These are phyloP conservation scores for Cyanoliseus patagonus DNA, from an alignment of 2,113 vertebrate species.

Conservation along the genomic window DNA sequence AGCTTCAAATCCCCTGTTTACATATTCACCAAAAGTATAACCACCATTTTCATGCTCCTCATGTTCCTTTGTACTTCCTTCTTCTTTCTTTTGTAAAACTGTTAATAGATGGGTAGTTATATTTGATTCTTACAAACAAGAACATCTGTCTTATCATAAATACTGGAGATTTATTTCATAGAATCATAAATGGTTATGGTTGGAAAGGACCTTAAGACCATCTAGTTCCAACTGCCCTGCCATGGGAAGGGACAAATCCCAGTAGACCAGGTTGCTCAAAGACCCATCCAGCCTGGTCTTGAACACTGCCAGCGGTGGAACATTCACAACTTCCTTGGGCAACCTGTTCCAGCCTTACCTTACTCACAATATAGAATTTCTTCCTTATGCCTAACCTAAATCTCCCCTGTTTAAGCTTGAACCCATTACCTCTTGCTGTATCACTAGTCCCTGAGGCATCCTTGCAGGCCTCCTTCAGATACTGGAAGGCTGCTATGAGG, in stretches of 20 bases:
- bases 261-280: not conserved
- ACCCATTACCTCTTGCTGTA: not conserved
- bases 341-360: not conserved
- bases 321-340: not conserved
- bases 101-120: not conserved
- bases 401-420: not conserved
- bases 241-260: not conserved
- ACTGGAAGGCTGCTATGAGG: not conserved
- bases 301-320: not conserved
- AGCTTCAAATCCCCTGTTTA: not conserved
- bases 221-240: not conserved
- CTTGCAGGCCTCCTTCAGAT: not conserved
- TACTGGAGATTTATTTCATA: not conserved
- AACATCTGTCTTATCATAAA: not conserved
- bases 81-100: not conserved
- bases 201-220: not conserved
- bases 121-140: not conserved
- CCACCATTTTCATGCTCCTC: not conserved
- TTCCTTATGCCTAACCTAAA: not conserved
- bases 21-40: not conserved
- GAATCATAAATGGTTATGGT: not conserved
- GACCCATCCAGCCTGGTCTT: not conserved
- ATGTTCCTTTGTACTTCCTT: not conserved
- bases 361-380: not conserved
- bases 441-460: not conserved